Base-by-base conservation (phyloP, 2,888 invertebrate species). In the Troilus luridus region DNA sequence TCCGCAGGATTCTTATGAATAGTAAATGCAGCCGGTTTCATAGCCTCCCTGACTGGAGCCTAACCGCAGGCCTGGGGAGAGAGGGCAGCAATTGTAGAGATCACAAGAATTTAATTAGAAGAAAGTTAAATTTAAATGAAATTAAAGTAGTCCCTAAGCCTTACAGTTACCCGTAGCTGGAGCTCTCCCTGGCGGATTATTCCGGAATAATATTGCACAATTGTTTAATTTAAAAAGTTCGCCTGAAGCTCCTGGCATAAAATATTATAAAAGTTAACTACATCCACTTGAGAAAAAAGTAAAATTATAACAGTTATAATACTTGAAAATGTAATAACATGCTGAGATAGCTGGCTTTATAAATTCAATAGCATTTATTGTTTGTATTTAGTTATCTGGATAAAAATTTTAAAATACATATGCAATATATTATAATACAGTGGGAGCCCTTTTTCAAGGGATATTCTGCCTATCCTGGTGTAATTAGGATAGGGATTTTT, bases 91-190 rank as follows among this genome's bases (percentile, higher is more conserved):
- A 85, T 85, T 85, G 85, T 58, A 85, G 56, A 56, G 85, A 85
- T 58, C 56, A 58, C 85, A 56, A 85, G 85, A 85, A 85, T 85
- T 85, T 85, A 85, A 85, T 85, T 85, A 85, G 56, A 85, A 54
- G 56, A 58, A 85, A 56, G 56, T 85, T 85, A 85, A 85, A 85
- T 85, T 85, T 85, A 56, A 85, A 85, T 85, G 85, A 85, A 85
- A 85, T 85, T 85, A 85, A 85, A 85, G 85, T 85, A 58, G 85
- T n/a, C 85, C 56, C 56, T n/a, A 85, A 77, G 72, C 56, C 85
- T 21, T 85, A 19, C 56, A 56, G 85, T 56, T 19, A 56, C 56
- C 41, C 17, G 27, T 54, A 56, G 56, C 56, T n/a, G 56, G 56
- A n/a, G 85, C 56, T 85, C 85, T 9, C 17, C 7, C 56, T 19